phyloP scores from a whole-genome alignment of 2,113 vertebrate genomes.

The Tragelaphus buxtoni region DNA sequence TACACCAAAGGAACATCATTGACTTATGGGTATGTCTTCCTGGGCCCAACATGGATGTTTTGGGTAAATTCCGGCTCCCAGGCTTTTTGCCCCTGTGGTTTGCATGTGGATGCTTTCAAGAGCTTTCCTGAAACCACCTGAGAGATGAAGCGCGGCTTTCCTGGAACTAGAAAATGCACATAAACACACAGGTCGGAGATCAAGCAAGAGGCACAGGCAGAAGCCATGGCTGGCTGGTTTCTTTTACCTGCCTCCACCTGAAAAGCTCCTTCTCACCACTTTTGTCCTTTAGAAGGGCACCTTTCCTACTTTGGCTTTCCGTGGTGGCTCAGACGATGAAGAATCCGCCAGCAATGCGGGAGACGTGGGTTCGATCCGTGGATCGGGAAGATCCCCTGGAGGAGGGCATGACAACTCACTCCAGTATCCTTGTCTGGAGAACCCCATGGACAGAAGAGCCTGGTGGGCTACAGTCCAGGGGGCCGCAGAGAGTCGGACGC shows the following conservation, averaged over 20 bases:
- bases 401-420: background rate
- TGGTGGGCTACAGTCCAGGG: background rate
- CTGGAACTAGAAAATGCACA: rapidly evolving
- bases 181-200: rapidly evolving
- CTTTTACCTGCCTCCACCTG: background rate
- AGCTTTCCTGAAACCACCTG: background rate
- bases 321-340: background rate
- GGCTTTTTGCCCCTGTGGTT: background rate
- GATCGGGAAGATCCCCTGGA: background rate
- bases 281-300: background rate
- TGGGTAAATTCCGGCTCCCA: background rate
- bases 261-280: background rate
- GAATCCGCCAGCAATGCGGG: background rate
- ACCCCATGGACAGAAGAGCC: background rate
- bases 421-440: background rate
- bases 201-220: rapidly evolving
- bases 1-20: background rate
- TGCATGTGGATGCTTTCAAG: too few species aligned
- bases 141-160: rapidly evolving
- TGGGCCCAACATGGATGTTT: rapidly evolving
- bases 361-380: background rate
- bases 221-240: rapidly evolving
- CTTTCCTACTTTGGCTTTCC: background rate
- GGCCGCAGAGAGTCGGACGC: background rate
- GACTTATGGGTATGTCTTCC: background rate